Conservation (phyloP, 2,888 invertebrate genomes). For the Tipula lateralis region DNA sequence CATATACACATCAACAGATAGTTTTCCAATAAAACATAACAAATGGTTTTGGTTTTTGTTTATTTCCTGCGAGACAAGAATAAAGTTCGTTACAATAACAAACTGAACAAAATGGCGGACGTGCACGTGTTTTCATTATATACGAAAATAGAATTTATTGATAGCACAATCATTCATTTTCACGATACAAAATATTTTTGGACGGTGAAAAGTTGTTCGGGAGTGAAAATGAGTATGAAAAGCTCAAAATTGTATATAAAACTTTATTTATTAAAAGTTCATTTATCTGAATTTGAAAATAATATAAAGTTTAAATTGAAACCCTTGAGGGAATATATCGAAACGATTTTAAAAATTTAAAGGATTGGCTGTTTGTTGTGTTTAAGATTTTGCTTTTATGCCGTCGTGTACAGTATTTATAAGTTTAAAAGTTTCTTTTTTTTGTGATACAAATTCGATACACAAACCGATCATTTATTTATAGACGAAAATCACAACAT, state of each 20-base stretch:
- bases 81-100: not conserved
- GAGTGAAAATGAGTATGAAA: no score
- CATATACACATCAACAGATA: not conserved
- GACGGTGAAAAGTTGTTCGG: not conserved
- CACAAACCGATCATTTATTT: not conserved
- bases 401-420: not conserved
- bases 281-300: not conserved
- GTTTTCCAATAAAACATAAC: not conserved
- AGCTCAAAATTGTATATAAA: not conserved
- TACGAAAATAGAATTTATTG: no score
- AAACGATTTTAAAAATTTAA: not conserved
- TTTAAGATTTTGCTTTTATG: not conserved
- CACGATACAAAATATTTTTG: not conserved
- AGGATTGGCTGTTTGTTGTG: not conserved
- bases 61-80: not conserved
- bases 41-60: not conserved
- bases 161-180: no score
- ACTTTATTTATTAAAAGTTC: not conserved
- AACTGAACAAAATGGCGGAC: not conserved
- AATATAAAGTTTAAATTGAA: not conserved
- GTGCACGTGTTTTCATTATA: no score
- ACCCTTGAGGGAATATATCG: not conserved
- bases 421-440: not conserved
- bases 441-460: not conserved
- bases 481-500: not conserved